These are phyloP conservation scores for Nyctalus aviator DNA, from an alignment of 2,797 vertebrate genomes.

Conservation along the genomic window DNA sequence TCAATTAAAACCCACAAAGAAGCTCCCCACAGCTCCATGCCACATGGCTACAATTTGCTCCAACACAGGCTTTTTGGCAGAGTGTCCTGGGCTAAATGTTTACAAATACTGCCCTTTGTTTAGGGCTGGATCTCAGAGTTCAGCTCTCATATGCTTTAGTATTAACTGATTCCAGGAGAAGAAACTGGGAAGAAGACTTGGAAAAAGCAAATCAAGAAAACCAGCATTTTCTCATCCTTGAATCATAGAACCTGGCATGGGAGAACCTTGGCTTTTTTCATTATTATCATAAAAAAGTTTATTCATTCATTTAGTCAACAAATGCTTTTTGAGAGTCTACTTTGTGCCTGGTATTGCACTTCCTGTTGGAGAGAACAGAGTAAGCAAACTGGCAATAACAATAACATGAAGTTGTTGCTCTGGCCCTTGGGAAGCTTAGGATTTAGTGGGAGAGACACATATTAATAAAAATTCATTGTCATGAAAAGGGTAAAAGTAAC, in stretches of 20 bases:
- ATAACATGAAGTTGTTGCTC: background rate
- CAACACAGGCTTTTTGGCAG: background rate
- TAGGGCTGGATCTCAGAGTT: conserved; percentile 5
- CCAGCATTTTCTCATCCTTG: background rate
- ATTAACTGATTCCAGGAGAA: conserved; percentile 29
- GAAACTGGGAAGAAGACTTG: background rate
- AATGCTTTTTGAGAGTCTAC: background rate
- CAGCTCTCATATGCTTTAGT: background rate
- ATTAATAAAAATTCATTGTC: background rate
- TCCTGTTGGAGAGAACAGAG: background rate
- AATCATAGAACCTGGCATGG: background rate
- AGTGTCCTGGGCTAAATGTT: background rate
- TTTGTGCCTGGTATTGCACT: background rate
- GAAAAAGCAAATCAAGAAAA: conserved; percentile 34
- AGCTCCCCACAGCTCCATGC: background rate
- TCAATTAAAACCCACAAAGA: conserved; percentile 52
- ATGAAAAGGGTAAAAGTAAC: background rate
- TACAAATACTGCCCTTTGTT: conserved; percentile 35
- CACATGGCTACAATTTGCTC: background rate
- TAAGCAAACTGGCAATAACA: background rate
- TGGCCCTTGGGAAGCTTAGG: accelerated
- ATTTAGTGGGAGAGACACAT: background rate
- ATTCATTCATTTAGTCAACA: background rate
- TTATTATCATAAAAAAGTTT: background rate
- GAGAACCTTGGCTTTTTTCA: background rate